Evolutionary conservation across 2,113 vertebrate genomes (phyloP), one percentile per base, ranked within the genome.

Genomic region (Bucco capensis): DNA sequence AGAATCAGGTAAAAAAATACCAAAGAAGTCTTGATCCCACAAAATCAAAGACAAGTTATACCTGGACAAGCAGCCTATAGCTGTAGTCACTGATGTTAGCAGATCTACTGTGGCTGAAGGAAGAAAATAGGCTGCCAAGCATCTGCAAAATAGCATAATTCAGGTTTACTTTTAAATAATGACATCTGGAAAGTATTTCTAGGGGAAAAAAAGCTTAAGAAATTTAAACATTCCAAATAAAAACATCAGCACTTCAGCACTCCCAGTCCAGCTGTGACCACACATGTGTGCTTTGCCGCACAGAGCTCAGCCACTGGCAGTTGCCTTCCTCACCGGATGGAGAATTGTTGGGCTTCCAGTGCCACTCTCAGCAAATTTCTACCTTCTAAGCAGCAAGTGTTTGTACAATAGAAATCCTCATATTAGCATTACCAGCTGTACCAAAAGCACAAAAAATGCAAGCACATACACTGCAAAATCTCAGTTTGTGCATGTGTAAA

Each of bases 391-490:
- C 89, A 84, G 70, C 78, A 61, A 76, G 58, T 4, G 1, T 47
- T 33, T 42, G 62, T 54, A 42, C 15, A 85, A 66, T 4, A 76
- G 78, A 83, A 85, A 82, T 66, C 38, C 40, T 75, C 40, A 77
- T 86, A 86, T 87, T 87, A 82, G 84, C 87, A 82, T 3, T 58
- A 75, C 46, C 91, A 93, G 94, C 91, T 89, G 84, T 79, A 74
- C 66, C 75, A 78, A 70, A 83, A 79, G 67, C 71, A 85, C 50
- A 78, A 40, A 51, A 19, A 61, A 24, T 1, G 0, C 28, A 30
- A 49, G 50, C 56, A n/a, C 9, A 2, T 14, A 79, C 28, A 3
- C 66, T 14, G 57, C 74, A 83, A 82, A 78, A 72, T 3, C 78
- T 49, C 69, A 11, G 6, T 37, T 46, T 46, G 71, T 1, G 0